Percentiles rank a stretch among this genome's conserved stretches.
Conservation (phyloP, 2,797 vertebrate species). For the Eospalax fontanierii region DNA sequence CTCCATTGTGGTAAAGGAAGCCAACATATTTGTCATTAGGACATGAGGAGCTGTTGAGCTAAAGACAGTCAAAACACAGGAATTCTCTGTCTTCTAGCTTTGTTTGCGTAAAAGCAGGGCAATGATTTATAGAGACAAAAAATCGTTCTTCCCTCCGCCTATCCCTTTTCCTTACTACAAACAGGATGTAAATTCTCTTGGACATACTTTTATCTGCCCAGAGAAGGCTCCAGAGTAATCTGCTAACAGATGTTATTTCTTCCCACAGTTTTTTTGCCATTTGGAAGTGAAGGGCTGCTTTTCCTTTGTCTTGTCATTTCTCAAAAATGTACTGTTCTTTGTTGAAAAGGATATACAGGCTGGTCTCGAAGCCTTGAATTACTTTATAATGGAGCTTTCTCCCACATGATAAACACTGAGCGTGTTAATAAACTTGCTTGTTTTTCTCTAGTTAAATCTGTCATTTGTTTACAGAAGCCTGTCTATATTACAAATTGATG, state of each 20-base stretch:
- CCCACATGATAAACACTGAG: not conserved
- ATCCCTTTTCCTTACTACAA: not conserved
- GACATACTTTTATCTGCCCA: not conserved
- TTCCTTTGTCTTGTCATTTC: not conserved
- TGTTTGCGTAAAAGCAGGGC: not conserved
- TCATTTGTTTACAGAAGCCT: constrained; percentile 2
- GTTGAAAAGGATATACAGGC: not conserved
- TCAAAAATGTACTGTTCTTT: constrained; percentile 31
- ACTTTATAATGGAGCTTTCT: not conserved
- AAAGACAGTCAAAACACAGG: not conserved
- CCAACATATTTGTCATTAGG: not conserved
- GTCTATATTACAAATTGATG: not conserved
- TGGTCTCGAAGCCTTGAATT: not conserved
- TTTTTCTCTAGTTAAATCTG: constrained; percentile 31
- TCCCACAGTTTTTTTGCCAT: not conserved
- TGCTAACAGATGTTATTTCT: not conserved
- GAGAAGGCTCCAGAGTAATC: constrained; percentile 21
- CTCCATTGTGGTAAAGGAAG: not conserved
- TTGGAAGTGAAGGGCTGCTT: not conserved
- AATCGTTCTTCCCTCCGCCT: not conserved
- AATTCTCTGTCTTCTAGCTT: not conserved
- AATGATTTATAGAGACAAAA: not conserved
- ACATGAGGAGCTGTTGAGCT: not conserved
- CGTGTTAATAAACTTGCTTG: not conserved
- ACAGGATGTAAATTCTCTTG: constrained; percentile 4